phyloP scores from a whole-genome alignment of 1,140 invertebrate genomes.

The Sitodiplosis mosellana region DNA sequence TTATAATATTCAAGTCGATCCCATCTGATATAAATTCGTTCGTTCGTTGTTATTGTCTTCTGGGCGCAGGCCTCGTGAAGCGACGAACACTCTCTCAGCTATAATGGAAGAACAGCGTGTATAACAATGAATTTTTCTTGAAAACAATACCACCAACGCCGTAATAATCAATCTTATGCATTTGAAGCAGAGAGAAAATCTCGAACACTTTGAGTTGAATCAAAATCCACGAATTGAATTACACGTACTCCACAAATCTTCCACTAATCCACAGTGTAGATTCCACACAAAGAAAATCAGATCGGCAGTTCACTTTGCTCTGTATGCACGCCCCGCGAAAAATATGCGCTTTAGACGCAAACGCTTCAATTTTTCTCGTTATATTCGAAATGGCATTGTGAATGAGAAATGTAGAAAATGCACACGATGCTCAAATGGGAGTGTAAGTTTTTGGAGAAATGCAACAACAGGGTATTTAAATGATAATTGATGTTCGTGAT shows the following conservation, averaged over 20 bases:
- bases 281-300: neutral
- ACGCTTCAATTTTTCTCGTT: no score
- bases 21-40: neutral
- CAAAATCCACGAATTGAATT: neutral
- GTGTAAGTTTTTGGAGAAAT: neutral
- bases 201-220: neutral
- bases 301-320: no score
- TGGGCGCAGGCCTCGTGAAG: no score
- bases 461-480: neutral
- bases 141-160: neutral
- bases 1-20: no score
- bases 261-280: neutral
- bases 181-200: no score
- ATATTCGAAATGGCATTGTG: no score
- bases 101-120: no score
- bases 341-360: no score
- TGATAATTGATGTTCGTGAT: neutral
- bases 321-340: no score
- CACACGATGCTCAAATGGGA: neutral
- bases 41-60: neutral
- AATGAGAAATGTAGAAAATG: no score
- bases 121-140: neutral
- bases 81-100: no score
- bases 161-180: no score
- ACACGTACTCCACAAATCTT: neutral